Base-by-base conservation (phyloP, 2,888 invertebrate species). In the Lysandra bellargus region DNA sequence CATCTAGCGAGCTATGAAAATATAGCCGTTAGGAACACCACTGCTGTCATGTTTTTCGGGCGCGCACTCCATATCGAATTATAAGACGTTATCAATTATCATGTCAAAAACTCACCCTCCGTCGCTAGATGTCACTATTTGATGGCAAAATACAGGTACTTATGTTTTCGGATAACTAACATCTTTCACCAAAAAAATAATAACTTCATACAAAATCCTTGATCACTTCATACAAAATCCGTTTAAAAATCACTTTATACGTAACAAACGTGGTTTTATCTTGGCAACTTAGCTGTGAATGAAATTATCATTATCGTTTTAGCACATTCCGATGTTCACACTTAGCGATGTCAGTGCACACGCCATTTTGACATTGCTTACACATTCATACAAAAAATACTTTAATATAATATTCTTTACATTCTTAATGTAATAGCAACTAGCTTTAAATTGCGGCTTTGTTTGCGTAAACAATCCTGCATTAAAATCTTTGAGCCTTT, bases 111-210 rank as follows among this genome's bases (percentile, higher is more conserved):
- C 83, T 82, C 79, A 84, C 84, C 84, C 81, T 78, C 79, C 74
- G 73, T 57, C 78, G 57, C 74, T 77, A 57, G 60, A 72, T 74
- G 78, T 79, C 79, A 79, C 37, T 91, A 90, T 85, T 91, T 90
- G 85, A 91, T 91, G 79, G 91, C 83, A 76, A 90, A 91, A 86
- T 91, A 88, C 85, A 89, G 82, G 82, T 87, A 89, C 88, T 90
- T 83, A 82, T 89, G 88, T 87, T 86, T 87, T 81, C 85, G 84
- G 81, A 80, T 84, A 83, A 85, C 85, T 85, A 88, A 82, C 91
- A 91, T 91, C 84, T 88, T 89, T 73, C 30, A n/a, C 64, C 0
- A 9, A 9, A 30, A 23, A 61, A 30, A 64, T 23, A 30, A 9
- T 12, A 64, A 12, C 2, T 49, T 9, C 9, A 49, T 2, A 44